phyloP scores from a whole-genome alignment of 2,113 vertebrate genomes.

The Donacobius atricapilla region DNA sequence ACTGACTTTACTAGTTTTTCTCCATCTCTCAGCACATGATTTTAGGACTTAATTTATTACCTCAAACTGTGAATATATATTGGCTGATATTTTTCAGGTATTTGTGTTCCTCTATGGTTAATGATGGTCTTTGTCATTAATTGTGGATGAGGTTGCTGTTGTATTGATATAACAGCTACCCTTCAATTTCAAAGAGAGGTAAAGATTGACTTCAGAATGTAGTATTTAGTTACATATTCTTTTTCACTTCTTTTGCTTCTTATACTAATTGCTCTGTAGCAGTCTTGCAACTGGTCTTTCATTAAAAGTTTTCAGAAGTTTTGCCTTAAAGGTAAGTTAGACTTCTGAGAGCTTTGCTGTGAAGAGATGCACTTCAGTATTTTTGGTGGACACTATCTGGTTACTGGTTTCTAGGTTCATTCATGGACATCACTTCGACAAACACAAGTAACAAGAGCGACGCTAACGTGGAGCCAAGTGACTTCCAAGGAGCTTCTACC shows the following conservation, averaged over 20 bases:
- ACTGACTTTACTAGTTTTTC: neutral
- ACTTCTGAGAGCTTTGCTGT: neutral
- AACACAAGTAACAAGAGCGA: conserved; percentile 94
- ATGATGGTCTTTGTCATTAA: neutral
- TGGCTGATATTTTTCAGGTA: neutral
- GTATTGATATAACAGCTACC: neutral
- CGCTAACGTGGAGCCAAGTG: conserved; percentile 85
- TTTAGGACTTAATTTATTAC: neutral
- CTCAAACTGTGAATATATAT: neutral
- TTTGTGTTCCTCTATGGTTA: neutral
- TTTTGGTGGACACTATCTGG: neutral
- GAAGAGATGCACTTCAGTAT: neutral
- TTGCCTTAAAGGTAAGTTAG: neutral
- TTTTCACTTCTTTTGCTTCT: neutral
- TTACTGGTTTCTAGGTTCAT: conserved; percentile 80
- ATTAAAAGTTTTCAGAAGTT: neutral
- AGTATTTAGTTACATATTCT: neutral
- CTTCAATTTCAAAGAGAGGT: neutral
- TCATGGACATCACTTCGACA: conserved; percentile 88
- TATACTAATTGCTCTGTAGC: neutral
- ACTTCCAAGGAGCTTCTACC: conserved; percentile 86
- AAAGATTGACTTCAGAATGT: neutral
- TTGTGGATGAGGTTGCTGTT: neutral
- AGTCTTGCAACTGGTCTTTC: neutral
- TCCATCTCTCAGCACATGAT: neutral